Conservation (phyloP, 2,113 vertebrate genomes). For the Grammomys surdaster region DNA sequence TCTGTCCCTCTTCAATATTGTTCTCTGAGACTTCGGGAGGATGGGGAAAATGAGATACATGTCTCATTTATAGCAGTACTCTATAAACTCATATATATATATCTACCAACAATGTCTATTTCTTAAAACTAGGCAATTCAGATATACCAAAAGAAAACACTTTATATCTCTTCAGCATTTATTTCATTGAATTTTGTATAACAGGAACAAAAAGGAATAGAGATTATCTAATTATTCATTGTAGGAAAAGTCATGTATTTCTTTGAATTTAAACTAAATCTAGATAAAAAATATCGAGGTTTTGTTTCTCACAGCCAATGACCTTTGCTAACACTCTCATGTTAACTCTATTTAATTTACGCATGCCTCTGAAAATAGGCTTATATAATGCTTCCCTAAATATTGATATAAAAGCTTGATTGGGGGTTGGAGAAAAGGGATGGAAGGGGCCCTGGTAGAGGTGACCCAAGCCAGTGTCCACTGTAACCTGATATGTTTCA, state of each 20-base stretch:
- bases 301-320: background rate
- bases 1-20: background rate
- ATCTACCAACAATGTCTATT: background rate
- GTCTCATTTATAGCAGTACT: background rate
- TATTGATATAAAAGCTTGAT: background rate
- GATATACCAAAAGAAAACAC: background rate
- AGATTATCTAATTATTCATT: background rate
- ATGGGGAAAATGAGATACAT: background rate
- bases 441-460: too few relatives aligned
- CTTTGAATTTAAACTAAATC: background rate
- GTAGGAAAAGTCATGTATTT: background rate
- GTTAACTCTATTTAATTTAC: background rate
- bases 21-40: background rate
- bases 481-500: too few relatives aligned
- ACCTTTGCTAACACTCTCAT: background rate
- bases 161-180: background rate
- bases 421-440: background rate
- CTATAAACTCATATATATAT: too few relatives aligned
- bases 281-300: background rate
- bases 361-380: background rate
- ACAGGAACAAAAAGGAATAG: background rate
- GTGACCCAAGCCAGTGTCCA: background rate
- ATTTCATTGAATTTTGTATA: background rate
- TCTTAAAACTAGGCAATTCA: constrained; percentile 29
- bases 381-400: constrained; percentile 19